Evolutionary conservation across 2,797 vertebrate species (phyloP), one percentile per base, ranked within the genome.

Genomic region (Hipposideros larvatus): DNA sequence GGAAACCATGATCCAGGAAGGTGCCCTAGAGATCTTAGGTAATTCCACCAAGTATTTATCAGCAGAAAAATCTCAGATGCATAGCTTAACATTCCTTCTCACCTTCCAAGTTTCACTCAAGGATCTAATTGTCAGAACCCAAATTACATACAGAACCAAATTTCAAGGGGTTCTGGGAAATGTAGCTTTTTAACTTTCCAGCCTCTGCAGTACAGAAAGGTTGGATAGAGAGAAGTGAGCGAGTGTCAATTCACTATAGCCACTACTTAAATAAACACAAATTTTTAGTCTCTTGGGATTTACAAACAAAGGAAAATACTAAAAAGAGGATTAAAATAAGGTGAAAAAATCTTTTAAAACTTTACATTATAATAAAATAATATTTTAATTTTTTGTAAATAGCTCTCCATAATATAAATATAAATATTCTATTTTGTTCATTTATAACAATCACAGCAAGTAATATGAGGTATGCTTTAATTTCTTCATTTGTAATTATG

Each of bases 401-500:
- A 73, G 26, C 1, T 61, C 6, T 87, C 41, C 4, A 31, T 19
- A 85, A 31, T 28, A 86, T 11, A 79, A 86, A 92, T 31, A 90
- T 41, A 84, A 87, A 91, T 83, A 95, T 88, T 83, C 41, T 24
- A 78, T 87, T 92, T 75, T 59, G 5, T 46, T 95, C 31, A 88
- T 86, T 92, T 90, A 66, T 92, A 96, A 66, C 5, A 80, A 71
- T 80, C 22, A 73, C 15, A 61, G 53, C 55, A 87, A 70, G 59
- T 77, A 80, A 73, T n/a, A 71, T 41, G 68, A 91, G 53, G 31
- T 94, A 57, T 77, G 43, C 24, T 77, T 95, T 93, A 77, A 70
- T 94, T 93, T 90, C 59, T 86, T 92, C 59, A 93, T 87, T 97
- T 83, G 37, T 68, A 95, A 96, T 87, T 96, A 91, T 84, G 59